Conservation (phyloP, 92 coral and sea anemone species). For the Actinernus sp. region DNA sequence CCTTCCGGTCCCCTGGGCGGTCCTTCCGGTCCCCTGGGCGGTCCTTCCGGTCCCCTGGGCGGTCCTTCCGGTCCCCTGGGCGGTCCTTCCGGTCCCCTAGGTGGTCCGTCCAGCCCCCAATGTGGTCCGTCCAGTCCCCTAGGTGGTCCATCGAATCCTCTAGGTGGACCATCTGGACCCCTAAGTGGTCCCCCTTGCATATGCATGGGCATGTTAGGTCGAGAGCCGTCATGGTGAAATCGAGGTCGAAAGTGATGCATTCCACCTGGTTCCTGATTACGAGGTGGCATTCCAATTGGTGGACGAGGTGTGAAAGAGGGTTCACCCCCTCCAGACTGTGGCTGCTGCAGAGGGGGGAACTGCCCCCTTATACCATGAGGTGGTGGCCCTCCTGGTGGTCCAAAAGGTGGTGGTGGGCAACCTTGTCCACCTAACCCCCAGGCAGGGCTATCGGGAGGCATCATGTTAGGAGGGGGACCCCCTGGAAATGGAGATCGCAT, state of each 20-base stretch:
- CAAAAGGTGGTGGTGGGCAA: slow-evolving; percentile 42
- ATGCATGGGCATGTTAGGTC: background rate
- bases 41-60: no score
- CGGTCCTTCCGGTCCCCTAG: no score
- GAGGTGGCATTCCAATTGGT: slow-evolving; percentile 25
- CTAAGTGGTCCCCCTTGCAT: slow-evolving; percentile 18
- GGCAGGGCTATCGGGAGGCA: slow-evolving; percentile 58
- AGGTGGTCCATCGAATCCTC: slow-evolving; percentile 16
- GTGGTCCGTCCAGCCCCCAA: no score
- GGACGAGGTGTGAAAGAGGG: slow-evolving; percentile 74
- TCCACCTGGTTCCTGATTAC: slow-evolving; percentile 40
- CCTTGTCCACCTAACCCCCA: no score
- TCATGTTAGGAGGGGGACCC: slow-evolving; percentile 66
- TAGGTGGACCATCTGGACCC: slow-evolving; percentile 23
- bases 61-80: no score
- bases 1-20: no score
- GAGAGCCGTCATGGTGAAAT: slow-evolving; percentile 26
- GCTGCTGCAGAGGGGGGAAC: slow-evolving; percentile 49
- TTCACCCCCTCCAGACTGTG: slow-evolving; percentile 23
- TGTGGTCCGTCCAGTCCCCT: no score
- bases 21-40: no score
- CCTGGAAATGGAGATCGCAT: slow-evolving; percentile 87
- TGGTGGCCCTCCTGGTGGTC: slow-evolving; percentile 53
- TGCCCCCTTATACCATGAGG: slow-evolving; percentile 59
- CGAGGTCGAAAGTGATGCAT: slow-evolving; percentile 44